These are phyloP conservation scores for Apamea epomidion DNA, from an alignment of 2,888 invertebrate species.

Conservation along the genomic window DNA sequence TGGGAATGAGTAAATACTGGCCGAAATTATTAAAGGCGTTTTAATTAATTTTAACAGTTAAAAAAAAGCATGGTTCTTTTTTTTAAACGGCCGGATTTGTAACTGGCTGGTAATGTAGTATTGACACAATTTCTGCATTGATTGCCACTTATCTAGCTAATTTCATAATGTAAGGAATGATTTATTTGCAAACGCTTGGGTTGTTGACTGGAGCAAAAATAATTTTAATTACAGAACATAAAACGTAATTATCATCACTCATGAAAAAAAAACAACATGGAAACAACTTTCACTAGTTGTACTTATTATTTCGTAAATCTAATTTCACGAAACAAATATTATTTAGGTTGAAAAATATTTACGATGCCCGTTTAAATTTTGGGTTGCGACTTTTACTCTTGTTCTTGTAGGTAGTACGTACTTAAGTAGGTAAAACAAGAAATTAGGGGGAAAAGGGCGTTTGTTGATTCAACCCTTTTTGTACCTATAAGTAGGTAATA, in stretches of 20 bases:
- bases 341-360: background rate
- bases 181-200: conserved; percentile 28
- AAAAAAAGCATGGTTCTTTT: background rate
- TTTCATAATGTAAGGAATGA: conserved; percentile 9
- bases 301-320: conserved; percentile 4
- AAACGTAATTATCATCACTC: conserved; percentile 16
- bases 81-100: background rate
- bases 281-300: conserved; percentile 27
- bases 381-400: no score
- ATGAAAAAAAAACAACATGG: background rate
- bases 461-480: conserved; percentile 16
- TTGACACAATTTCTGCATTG: background rate
- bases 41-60: conserved; percentile 26
- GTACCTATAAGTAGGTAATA: background rate
- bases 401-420: background rate
- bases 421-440: background rate
- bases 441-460: background rate
- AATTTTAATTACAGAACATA: conserved; percentile 23
- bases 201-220: conserved; percentile 31
- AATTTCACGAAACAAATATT: background rate
- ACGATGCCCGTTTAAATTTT: background rate
- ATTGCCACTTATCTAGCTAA: background rate
- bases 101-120: background rate
- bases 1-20: conserved; percentile 51
- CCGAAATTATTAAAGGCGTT: conserved; percentile 29